A percentile compares a stretch with the other conserved stretches of the same genome.
These are phyloP conservation scores for Saxidomus purpurata DNA, from an alignment of 1,140 invertebrate genomes.

Conservation along the genomic window DNA sequence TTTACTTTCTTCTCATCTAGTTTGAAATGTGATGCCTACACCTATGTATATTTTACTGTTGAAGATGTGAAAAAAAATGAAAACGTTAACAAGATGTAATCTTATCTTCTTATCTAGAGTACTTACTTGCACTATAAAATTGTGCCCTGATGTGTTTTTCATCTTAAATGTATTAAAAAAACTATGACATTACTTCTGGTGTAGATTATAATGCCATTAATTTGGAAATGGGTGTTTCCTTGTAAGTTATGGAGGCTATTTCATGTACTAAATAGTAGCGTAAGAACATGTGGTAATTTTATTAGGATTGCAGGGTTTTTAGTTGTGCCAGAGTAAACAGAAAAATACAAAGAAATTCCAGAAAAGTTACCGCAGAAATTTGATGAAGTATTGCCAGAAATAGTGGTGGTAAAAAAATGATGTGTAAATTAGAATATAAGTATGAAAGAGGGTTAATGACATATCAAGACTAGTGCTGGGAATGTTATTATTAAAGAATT, in stretches of 20 bases:
- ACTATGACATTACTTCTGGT: neutral
- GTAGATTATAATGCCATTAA: neutral
- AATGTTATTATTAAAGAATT: too few species aligned
- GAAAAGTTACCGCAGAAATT: neutral
- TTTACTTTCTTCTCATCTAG: too few species aligned
- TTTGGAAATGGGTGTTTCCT: neutral
- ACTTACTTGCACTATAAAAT: neutral
- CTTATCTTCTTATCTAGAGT: neutral
- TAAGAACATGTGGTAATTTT: neutral
- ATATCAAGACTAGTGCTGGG: too few species aligned
- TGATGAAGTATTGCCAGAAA: neutral
- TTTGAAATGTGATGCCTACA: too few species aligned
- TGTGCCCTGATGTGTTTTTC: neutral
- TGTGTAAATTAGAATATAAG: too few species aligned
- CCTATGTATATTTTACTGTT: too few species aligned
- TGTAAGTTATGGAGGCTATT: neutral
- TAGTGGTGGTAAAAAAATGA: too few species aligned
- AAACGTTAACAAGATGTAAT: neutral
- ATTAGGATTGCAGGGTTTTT: too few species aligned
- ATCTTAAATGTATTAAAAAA: neutral
- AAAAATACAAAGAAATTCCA: neutral
- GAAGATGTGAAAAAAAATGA: neutral
- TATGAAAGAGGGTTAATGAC: too few species aligned
- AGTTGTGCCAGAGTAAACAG: neutral
- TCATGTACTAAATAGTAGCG: too few species aligned